Evolutionary conservation across 1,140 invertebrate genomes (phyloP).

Genomic region (Aphaenogaster rudis): DNA sequence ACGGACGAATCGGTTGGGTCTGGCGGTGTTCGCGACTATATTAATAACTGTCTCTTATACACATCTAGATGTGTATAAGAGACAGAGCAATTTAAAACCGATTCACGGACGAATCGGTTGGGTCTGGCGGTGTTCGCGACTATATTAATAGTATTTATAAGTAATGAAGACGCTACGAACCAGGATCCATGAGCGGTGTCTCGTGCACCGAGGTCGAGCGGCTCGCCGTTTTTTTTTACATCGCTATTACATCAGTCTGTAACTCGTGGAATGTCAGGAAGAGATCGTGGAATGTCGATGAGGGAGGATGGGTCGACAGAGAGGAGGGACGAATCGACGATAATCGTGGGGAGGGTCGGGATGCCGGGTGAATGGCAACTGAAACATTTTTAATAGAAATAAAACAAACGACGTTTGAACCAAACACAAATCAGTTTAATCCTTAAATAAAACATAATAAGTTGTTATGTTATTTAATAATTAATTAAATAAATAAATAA

Average conservation of each 20-base stretch:
- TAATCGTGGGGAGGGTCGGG: constrained; percentile 45
- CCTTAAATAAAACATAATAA: constrained; percentile 87
- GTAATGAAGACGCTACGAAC: constrained; percentile 65
- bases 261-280: constrained; percentile 66
- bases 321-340: constrained; percentile 45
- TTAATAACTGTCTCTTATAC: too few species aligned
- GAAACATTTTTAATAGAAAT: constrained; percentile 83
- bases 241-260: constrained; percentile 63
- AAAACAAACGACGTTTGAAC: constrained; percentile 85
- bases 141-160: constrained; percentile 45
- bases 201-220: constrained; percentile 50
- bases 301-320: constrained; percentile 10
- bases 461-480: constrained; percentile 86
- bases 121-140: constrained; percentile 3
- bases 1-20: not conserved
- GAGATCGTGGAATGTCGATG: constrained; percentile 56
- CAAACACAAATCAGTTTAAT: constrained; percentile 87
- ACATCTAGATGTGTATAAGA: too few species aligned
- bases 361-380: constrained; percentile 73
- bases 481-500: constrained; percentile 87
- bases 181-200: constrained; percentile 65
- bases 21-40: constrained; percentile 14
- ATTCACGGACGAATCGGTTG: not conserved
- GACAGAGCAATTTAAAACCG: not conserved
- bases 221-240: constrained; percentile 23